These are phyloP conservation scores for Volucella inflata DNA, from an alignment of 2,888 invertebrate species.

Conservation along the genomic window DNA sequence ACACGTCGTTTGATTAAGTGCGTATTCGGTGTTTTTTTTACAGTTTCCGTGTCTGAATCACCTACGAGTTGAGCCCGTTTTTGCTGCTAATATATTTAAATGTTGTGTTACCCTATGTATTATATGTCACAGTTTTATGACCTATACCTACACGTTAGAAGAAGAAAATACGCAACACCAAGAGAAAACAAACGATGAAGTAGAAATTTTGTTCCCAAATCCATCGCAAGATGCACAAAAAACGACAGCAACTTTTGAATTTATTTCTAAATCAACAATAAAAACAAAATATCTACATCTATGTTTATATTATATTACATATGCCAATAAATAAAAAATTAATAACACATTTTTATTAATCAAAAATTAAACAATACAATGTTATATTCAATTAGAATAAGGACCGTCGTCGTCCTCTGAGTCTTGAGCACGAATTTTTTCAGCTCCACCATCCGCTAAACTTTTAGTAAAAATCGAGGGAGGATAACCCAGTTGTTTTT, in stretches of 20 bases:
- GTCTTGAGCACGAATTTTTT: too few relatives aligned
- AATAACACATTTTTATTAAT: too few relatives aligned
- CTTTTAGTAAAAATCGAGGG: neutral
- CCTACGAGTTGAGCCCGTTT: too few relatives aligned
- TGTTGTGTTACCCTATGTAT: neutral
- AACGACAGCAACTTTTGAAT: neutral
- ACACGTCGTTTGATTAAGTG: neutral
- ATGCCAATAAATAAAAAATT: too few relatives aligned
- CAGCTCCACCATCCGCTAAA: too few relatives aligned
- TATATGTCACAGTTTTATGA: neutral
- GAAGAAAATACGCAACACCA: neutral
- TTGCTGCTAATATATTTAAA: constrained; percentile 7
- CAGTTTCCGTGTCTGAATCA: too few relatives aligned
- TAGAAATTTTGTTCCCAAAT: neutral
- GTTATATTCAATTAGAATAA: too few relatives aligned
- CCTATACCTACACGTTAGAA: neutral
- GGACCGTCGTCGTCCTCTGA: too few relatives aligned
- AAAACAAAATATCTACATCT: too few relatives aligned
- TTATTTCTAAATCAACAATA: neutral
- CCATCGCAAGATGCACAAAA: constrained; percentile 1
- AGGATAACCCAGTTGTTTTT: too few relatives aligned
- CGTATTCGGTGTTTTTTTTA: neutral
- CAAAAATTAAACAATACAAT: too few relatives aligned
- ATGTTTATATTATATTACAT: too few relatives aligned
- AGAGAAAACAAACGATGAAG: constrained; percentile 10